phyloP scores from a whole-genome alignment of 1,140 invertebrate species.

The Neuroterus valhalla region DNA sequence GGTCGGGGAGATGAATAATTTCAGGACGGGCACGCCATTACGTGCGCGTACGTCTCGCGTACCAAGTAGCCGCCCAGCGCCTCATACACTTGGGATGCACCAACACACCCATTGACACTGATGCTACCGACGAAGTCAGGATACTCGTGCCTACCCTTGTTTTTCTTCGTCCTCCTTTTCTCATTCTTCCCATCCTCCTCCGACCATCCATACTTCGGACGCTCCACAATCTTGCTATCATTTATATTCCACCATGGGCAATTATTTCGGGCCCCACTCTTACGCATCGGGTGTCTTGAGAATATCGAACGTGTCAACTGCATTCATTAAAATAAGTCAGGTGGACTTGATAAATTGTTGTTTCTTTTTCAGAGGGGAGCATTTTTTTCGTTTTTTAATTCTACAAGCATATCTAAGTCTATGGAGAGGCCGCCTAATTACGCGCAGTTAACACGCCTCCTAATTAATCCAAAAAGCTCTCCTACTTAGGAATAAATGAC shows the following conservation, averaged over 20 bases:
- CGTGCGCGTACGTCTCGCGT: constrained; percentile 73
- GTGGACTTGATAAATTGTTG: too few relatives aligned
- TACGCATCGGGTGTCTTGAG: constrained; percentile 56
- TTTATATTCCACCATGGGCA: constrained; percentile 69
- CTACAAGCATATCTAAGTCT: too few relatives aligned
- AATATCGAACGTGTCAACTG: constrained; percentile 40
- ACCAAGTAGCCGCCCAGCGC: constrained; percentile 68
- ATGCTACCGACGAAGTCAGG: constrained; percentile 44
- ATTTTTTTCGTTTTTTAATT: too few relatives aligned
- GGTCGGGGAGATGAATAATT: constrained; percentile 73
- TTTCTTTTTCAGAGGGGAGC: too few relatives aligned
- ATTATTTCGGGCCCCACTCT: constrained; percentile 66
- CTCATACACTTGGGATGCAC: constrained; percentile 26
- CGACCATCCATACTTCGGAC: constrained; percentile 33
- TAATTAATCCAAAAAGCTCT: too few relatives aligned
- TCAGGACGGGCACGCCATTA: constrained; percentile 74
- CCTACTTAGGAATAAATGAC: too few relatives aligned
- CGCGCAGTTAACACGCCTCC: too few relatives aligned
- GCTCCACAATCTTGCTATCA: constrained; percentile 67
- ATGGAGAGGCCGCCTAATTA: too few relatives aligned
- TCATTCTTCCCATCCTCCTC: constrained; percentile 34
- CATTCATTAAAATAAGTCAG: constrained; percentile 17
- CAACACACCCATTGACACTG: constrained; percentile 35
- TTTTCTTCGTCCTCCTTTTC: constrained; percentile 34
- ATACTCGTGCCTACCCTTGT: constrained; percentile 41